phyloP scores from a whole-genome alignment of 1,140 invertebrate species.

The Uloborus diversus region DNA sequence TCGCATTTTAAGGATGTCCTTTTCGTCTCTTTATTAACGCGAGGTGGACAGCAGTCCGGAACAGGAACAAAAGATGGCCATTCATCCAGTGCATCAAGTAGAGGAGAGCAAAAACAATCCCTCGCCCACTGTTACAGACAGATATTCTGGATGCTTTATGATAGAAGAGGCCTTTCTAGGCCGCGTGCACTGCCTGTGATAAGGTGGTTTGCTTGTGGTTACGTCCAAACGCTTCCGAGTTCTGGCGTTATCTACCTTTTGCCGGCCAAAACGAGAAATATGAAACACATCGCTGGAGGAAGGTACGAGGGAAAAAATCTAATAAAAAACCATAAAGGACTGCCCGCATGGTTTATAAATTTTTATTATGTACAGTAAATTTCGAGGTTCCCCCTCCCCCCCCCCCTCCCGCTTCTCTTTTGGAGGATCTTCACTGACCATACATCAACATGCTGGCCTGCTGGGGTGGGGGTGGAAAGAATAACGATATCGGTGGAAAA shows the following conservation, averaged over 20 bases:
- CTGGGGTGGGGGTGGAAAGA: background rate
- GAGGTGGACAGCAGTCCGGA: too few species aligned
- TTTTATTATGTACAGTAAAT: slow-evolving; percentile 55
- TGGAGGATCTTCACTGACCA: slow-evolving; percentile 33
- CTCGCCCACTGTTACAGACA: slow-evolving; percentile 40
- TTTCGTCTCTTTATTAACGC: too few species aligned
- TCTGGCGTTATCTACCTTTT: slow-evolving; percentile 40
- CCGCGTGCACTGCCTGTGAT: slow-evolving; percentile 33
- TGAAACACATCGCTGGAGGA: background rate
- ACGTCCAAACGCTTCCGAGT: slow-evolving; percentile 21
- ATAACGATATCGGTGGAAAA: too few species aligned
- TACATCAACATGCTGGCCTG: slow-evolving; percentile 36
- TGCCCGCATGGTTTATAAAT: slow-evolving; percentile 47
- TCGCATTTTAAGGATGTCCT: too few species aligned
- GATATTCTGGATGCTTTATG: slow-evolving; percentile 53
- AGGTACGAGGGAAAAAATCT: slow-evolving; percentile 10
- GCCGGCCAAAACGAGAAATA: slow-evolving; percentile 48
- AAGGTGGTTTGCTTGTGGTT: slow-evolving; percentile 49
- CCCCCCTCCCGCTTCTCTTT: slow-evolving; percentile 14
- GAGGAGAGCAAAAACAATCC: background rate
- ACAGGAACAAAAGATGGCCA: too few species aligned
- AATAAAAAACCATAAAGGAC: slow-evolving; percentile 34
- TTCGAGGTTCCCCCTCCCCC: slow-evolving; percentile 28
- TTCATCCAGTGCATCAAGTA: background rate
- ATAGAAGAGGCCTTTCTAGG: slow-evolving; percentile 7